phyloP scores from a whole-genome alignment of 1,140 invertebrate genomes.

The Drosophila tristis region DNA sequence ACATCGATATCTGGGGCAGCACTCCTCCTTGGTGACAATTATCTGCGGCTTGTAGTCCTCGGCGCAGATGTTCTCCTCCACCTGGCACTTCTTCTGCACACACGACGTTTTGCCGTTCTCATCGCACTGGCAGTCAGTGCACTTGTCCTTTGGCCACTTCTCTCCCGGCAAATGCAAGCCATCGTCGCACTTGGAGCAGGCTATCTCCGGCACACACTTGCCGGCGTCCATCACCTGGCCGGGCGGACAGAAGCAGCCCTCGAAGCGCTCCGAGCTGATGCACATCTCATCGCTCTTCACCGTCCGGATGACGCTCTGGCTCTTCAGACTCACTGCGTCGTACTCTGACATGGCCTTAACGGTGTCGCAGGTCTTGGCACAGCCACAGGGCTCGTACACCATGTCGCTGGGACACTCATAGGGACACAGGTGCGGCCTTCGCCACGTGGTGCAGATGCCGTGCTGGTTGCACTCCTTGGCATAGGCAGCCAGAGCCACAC shows the following conservation, averaged over 20 bases:
- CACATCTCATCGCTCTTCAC: constrained; percentile 85
- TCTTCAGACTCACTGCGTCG: constrained; percentile 84
- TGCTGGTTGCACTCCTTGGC: constrained; percentile 88
- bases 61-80: constrained; percentile 86
- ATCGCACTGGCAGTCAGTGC: constrained; percentile 90
- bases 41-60: constrained; percentile 85
- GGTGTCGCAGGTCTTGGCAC: constrained; percentile 89
- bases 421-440: constrained; percentile 87
- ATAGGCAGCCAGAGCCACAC: constrained; percentile 89
- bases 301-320: constrained; percentile 79
- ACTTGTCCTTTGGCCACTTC: constrained; percentile 87
- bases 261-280: constrained; percentile 84
- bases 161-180: constrained; percentile 85
- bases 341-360: constrained; percentile 75
- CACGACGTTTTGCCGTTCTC: constrained; percentile 85
- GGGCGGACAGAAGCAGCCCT: constrained; percentile 93
- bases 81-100: constrained; percentile 86
- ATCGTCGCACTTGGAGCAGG: constrained; percentile 79
- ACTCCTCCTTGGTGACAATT: constrained; percentile 86
- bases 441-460: constrained; percentile 90
- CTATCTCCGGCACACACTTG: constrained; percentile 81
- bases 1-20: constrained; percentile 89
- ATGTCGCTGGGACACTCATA: constrained; percentile 87
- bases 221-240: constrained; percentile 86
- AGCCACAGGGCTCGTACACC: constrained; percentile 89